A percentile compares a stretch with the other conserved stretches of the same genome.
These are phyloP conservation scores for Rallus limicola DNA, from an alignment of 2,113 vertebrate species.

Conservation along the genomic window DNA sequence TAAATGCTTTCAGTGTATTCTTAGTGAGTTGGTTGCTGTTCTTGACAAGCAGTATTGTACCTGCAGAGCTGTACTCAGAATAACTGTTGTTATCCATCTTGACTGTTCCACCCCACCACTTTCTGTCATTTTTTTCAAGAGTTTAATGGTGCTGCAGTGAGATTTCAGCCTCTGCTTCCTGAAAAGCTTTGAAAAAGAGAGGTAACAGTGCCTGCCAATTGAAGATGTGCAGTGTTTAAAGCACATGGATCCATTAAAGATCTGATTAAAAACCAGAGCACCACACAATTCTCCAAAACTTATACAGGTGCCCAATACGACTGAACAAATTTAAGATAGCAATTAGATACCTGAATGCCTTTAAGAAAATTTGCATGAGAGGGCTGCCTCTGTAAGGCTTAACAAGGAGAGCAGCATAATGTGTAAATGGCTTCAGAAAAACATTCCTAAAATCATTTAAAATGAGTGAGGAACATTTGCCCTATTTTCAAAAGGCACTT, in stretches of 20 bases:
- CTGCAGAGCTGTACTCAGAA: conserved; percentile 85
- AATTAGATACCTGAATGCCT: not conserved
- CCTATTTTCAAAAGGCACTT: not conserved
- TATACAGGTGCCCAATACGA: not conserved
- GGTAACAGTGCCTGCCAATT: not conserved
- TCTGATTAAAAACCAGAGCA: not conserved
- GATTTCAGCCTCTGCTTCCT: not conserved
- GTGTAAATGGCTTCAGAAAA: not conserved
- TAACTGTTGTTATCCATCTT: conserved; percentile 86
- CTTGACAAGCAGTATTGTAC: conserved; percentile 44
- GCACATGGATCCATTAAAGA: not conserved
- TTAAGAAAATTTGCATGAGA: not conserved
- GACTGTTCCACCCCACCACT: conserved; percentile 37
- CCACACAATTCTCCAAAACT: not conserved
- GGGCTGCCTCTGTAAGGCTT: not conserved
- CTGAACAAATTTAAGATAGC: not conserved
- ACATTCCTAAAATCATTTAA: not conserved
- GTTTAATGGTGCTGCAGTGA: not conserved
- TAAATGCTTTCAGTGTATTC: not conserved
- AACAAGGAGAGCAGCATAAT: not conserved
- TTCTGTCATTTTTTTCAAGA: conserved; percentile 53
- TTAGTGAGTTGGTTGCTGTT: not conserved
- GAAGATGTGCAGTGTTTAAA: not conserved
- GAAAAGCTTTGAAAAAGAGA: not conserved
- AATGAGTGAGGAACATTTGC: not conserved